phyloP scores from a whole-genome alignment of 2,797 vertebrate species.

The Argentina silus region DNA sequence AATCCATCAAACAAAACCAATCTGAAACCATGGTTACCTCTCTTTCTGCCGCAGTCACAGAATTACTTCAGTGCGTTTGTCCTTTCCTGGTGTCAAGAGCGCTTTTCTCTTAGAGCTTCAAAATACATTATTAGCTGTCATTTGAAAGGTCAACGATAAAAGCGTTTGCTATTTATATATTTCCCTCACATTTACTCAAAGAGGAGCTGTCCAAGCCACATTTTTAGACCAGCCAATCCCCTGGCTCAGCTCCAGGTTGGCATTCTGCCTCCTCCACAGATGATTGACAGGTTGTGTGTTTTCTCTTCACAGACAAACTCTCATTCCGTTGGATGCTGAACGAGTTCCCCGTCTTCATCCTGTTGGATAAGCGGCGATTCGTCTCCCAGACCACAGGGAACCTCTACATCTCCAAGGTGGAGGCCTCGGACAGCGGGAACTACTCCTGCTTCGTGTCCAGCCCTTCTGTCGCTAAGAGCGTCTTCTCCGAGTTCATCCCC shows the following conservation, averaged over 20 bases:
- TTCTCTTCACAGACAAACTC: slow-evolving; percentile 82
- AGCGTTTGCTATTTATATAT: slow-evolving; percentile 42
- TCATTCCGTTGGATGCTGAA: slow-evolving; percentile 98
- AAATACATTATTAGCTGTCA: slow-evolving; percentile 38
- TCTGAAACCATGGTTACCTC: slow-evolving; percentile 40
- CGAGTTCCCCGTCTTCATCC: slow-evolving; percentile 94
- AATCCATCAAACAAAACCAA: slow-evolving; percentile 32
- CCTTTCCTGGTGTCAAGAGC: not conserved
- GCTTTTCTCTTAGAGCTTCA: slow-evolving; percentile 26
- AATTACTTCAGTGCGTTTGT: slow-evolving; percentile 30
- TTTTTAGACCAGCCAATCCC: slow-evolving; percentile 6
- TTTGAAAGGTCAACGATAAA: slow-evolving; percentile 60
- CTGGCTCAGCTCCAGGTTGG: slow-evolving; percentile 21
- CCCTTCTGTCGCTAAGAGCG: slow-evolving; percentile 94
- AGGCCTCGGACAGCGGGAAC: slow-evolving; percentile 90
- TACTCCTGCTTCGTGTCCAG: slow-evolving; percentile 97
- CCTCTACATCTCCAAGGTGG: slow-evolving; percentile 96
- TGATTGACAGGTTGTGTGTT: slow-evolving; percentile 53
- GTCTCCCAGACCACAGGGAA: slow-evolving; percentile 95
- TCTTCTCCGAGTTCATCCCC: slow-evolving; percentile 98
- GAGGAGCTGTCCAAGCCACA: no score
- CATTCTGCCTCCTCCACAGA: not conserved
- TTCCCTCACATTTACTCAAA: slow-evolving; percentile 10
- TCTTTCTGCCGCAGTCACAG: slow-evolving; percentile 24
- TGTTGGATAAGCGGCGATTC: slow-evolving; percentile 89